phyloP scores from a whole-genome alignment of 2,113 vertebrate genomes.

The Alligator sinensis region DNA sequence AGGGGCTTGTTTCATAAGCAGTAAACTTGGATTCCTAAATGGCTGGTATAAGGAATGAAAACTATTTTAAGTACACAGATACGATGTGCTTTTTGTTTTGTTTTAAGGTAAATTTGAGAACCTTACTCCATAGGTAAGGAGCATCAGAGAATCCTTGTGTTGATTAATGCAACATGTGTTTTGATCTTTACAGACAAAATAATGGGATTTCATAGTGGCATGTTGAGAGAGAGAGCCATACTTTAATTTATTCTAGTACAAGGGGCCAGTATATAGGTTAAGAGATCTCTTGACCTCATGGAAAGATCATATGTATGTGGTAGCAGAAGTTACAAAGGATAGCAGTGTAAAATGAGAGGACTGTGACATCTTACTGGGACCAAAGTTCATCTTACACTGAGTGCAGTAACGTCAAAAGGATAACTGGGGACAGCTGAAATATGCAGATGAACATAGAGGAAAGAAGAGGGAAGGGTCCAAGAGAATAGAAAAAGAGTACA shows the following conservation, averaged over 20 bases:
- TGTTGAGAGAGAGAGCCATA: not conserved
- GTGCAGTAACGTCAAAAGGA: not conserved
- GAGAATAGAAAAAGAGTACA: not conserved
- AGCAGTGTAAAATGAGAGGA: not conserved
- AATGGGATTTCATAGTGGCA: not conserved
- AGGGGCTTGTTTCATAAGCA: not conserved
- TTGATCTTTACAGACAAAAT: not conserved
- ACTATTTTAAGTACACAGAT: not conserved
- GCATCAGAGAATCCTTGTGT: not conserved
- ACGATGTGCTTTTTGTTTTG: not conserved
- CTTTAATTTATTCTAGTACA: not conserved
- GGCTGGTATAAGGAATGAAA: not conserved
- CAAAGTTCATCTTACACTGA: not conserved
- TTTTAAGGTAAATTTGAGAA: not conserved
- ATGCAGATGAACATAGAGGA: not conserved
- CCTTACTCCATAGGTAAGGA: not conserved
- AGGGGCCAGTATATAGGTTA: not conserved
- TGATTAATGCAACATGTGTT: not conserved
- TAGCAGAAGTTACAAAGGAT: not conserved
- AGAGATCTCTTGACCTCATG: not conserved
- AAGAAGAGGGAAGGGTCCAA: not conserved
- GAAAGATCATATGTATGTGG: not conserved
- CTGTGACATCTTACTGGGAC: not conserved
- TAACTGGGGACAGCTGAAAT: not conserved
- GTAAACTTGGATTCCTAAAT: not conserved